Evolutionary conservation across 2,113 vertebrate genomes (phyloP), one percentile per base, ranked within the genome.

Genomic region (Anoplopoma fimbria): DNA sequence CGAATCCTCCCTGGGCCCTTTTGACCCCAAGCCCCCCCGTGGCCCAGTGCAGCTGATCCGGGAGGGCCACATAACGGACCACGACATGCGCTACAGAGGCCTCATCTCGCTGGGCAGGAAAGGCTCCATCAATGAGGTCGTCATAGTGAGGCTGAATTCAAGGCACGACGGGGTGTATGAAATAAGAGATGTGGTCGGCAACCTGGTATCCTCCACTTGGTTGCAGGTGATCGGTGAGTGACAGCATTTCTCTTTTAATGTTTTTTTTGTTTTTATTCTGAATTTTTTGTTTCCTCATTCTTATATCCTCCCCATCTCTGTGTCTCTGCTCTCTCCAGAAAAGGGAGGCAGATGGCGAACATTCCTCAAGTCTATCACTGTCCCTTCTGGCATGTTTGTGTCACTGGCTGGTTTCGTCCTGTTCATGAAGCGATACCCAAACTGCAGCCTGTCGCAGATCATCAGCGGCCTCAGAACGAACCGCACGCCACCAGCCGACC

Each of bases 131-230:
- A 60, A 83, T 0, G 89, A 93, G 62, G 88, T 95, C 1, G 51
- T 92, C 61, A 91, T 95, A 15, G 36, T n/a, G 0, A 83, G 90
- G 34, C 84, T 95, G 70, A 93, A 79, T 4, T 64, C 86, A 34
- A 87, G 80, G 61, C 92, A 95, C 4, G 84, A 85, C n/a, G 94
- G 94, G 25, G 12, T 91, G n/a, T 95, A 95, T 77, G 94, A 95
- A 77, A 73, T 95, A 73, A 90, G 75, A 87, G 94, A 95, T 40
- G 29, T 38, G 9, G 42, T 89, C 19, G 93, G 92, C 13, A 94
- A 95, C 86, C 85, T 95, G 47, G 94, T 95, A 8, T 95, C 94
- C 5, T 88, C 93, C 51, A 95, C 94, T 25, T 57, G 29, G 47
- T 68, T 95, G 76, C 84, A 93, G 2, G 90, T 95, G 64, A 86